Evolutionary conservation across 2,113 vertebrate species (phyloP), one percentile per base, ranked within the genome.

Genomic region (Cyprinodon brontotheroides): DNA sequence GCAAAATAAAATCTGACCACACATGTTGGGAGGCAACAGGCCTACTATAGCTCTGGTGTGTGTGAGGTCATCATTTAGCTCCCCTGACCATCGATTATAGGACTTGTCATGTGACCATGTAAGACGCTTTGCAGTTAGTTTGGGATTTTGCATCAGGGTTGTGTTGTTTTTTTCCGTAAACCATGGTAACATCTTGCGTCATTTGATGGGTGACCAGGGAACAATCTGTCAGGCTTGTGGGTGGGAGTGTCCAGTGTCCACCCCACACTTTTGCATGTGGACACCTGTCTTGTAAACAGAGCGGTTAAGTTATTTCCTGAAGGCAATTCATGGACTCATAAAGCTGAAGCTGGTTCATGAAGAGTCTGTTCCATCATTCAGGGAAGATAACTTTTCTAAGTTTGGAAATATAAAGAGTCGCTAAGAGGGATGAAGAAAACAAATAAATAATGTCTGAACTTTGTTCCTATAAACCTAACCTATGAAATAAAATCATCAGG

Each of bases 1-100:
- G 70, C 65, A 81, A 57, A 67, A 65, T 67, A 20, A 74, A 63
- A 75, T 78, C 39, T 73, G 70, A 75, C 75, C 78, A 67, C 74
- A 82, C 69, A 61, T 29, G 81, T 78, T 86, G 66, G 43, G 38
- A 11, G 29, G 20, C 39, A 47, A 38, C 57, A 65, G 20, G 50
- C 57, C 20, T 22, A 9, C 29, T 38, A 62, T 45, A 53, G 59
- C 67, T 63, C 10, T 72, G 3, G 4, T 4, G 3, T 74, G 10
- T 39, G 3, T 75, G 71, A 80, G 48, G 70, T 77, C 68, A 78
- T 71, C 14, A 15, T 14, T 61, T 15, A 37, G 9, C 11, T 47
- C 70, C 15, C 17, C 75, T 78, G 43, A 11, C 8, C 10, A 40
- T 15, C 64, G 57, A 64, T 12, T 45, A 38, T 14, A 4, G 13